Evolutionary conservation across 2,113 vertebrate genomes (phyloP).

Genomic region (Cinclus mexicanus): DNA sequence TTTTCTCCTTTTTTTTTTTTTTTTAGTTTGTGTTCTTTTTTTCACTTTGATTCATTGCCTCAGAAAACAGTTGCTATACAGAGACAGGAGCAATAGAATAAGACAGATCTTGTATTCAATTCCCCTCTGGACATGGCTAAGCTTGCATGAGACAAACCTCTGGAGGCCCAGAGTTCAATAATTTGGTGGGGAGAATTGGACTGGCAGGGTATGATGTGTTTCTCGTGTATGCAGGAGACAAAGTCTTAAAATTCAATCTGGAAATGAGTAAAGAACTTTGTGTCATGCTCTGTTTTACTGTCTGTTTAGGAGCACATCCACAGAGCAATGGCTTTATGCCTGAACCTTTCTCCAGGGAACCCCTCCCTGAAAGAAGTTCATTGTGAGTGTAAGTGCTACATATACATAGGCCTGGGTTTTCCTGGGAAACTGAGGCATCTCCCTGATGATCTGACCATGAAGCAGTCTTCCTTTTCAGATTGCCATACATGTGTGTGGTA

Average conservation of each 20-base stretch:
- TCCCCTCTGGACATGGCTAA: background rate
- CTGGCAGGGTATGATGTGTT: background rate
- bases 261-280: background rate
- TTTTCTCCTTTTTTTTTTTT: background rate
- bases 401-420: background rate
- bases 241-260: background rate
- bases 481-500: background rate
- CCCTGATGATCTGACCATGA: background rate
- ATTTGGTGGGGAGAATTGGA: background rate
- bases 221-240: background rate
- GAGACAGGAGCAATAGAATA: background rate
- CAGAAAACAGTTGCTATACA: background rate
- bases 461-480: background rate
- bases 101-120: background rate
- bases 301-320: background rate
- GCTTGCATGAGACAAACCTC: background rate
- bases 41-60: background rate
- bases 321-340: background rate
- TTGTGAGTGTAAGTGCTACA: rapidly evolving
- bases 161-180: background rate
- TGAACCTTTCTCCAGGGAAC: background rate
- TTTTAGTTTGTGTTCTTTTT: background rate
- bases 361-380: background rate
- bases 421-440: background rate
- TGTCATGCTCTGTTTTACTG: background rate